Evolutionary conservation across 1,140 invertebrate genomes (phyloP), one percentile per base, ranked within the genome.

Genomic region (Brachionus angularis): DNA sequence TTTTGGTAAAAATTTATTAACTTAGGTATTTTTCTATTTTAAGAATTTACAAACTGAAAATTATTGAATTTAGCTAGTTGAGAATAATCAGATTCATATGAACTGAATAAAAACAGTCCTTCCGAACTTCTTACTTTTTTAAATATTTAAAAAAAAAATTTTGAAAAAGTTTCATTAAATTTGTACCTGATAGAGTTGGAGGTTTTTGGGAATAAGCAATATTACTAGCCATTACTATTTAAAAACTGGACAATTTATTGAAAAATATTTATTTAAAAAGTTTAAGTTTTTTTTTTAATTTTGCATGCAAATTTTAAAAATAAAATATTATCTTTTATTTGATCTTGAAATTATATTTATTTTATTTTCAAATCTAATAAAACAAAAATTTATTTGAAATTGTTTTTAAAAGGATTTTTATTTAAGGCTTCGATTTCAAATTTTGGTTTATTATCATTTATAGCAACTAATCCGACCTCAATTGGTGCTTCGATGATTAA

Each of bases 41-140:
- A 2, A 1, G 52, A 18, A 10, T 1, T n/a, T 53, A 53, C 5
- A 12, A 39, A 58, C 53, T 58, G 53, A 58, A 58, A 58, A 18
- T 58, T 58, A 23, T 58, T 39, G 21, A 58, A 58, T 58, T 58
- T 58, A 36, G 53, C 14, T 4, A 58, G n/a, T 2, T 42, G 33
- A 25, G 18, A 36, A 23, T 58, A 58, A 23, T 58, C 39, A 34
- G 23, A 39, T 14, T 58, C 23, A 39, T 58, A 23, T 12, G 53
- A 21, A 14, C 53, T 58, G 14, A 58, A n/a, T 3, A 58, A 18
- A 39, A 39, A 58, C 0, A 39, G 21, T 12, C 53, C 53, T 39
- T 58, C 53, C 8, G 53, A 58, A 39, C 53, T 39, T 58, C 53
- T 33, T 14, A 58, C 53, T 58, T 14, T 7, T n/a, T n/a, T n/a